Conservation (phyloP, 2,113 vertebrate genomes). For the Halichoerus grypus region DNA sequence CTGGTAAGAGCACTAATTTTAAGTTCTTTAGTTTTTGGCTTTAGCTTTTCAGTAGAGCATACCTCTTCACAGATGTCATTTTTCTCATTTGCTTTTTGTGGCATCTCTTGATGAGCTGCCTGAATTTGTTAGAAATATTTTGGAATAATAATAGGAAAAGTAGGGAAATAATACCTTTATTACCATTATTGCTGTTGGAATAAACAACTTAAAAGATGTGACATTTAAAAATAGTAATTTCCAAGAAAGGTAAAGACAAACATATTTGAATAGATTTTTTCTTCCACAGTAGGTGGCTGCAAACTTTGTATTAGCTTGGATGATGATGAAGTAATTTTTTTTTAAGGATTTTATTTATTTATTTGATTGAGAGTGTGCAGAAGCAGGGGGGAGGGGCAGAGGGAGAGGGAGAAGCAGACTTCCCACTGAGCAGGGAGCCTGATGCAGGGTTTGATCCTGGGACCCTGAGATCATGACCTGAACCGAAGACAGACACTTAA, state of each 20-base stretch:
- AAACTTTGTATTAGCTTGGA: background rate
- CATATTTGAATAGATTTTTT: background rate
- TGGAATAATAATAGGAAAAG: conserved; percentile 76
- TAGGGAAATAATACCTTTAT: conserved; percentile 78
- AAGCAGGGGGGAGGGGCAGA: background rate
- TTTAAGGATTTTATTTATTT: background rate
- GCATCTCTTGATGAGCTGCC: conserved; percentile 54
- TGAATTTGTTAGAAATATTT: conserved; percentile 76
- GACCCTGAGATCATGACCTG: background rate
- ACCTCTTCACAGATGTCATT: conserved; percentile 53
- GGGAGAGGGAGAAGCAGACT: background rate
- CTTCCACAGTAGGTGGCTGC: background rate
- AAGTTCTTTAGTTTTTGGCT: background rate
- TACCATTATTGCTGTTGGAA: conserved; percentile 65
- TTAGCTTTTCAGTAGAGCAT: background rate
- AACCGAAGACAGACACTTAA: background rate
- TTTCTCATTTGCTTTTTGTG: conserved; percentile 79
- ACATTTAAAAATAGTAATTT: conserved; percentile 55
- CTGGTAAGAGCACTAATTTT: background rate
- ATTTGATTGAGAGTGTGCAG: background rate
- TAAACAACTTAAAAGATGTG: conserved; percentile 40
- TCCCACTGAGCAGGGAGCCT: background rate
- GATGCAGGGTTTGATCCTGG: background rate
- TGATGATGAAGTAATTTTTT: background rate
- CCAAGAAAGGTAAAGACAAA: conserved; percentile 40